Conservation (phyloP, 1,140 invertebrate species). For the Listronotus bonariensis region DNA sequence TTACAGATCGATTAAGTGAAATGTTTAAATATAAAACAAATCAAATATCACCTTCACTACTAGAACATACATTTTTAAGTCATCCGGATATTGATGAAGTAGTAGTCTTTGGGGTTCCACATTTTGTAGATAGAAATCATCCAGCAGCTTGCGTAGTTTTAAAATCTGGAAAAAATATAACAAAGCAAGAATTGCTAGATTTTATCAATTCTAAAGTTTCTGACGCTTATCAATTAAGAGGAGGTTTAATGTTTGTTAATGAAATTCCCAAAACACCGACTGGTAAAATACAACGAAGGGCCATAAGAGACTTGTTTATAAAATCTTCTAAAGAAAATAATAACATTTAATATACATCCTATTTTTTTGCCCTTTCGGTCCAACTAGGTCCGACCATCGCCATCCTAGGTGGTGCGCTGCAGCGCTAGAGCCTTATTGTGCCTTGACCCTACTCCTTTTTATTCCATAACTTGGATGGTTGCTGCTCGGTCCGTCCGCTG, state of each 20-base stretch:
- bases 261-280: slow-evolving; percentile 41
- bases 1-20: slow-evolving; percentile 79
- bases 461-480: too few species aligned
- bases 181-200: slow-evolving; percentile 30
- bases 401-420: too few species aligned
- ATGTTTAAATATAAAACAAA: slow-evolving; percentile 75
- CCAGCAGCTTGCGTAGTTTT: slow-evolving; percentile 69
- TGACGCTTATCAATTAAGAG: slow-evolving; percentile 39
- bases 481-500: too few species aligned
- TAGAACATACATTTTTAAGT: slow-evolving; percentile 69
- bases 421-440: too few species aligned
- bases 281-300: slow-evolving; percentile 36
- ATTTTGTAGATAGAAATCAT: slow-evolving; percentile 65
- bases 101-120: slow-evolving; percentile 70
- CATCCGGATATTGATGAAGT: slow-evolving; percentile 69
- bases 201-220: slow-evolving; percentile 39
- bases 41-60: slow-evolving; percentile 76
- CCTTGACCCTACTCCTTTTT: too few species aligned
- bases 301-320: slow-evolving; percentile 6
- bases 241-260: slow-evolving; percentile 42
- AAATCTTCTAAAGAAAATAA: too few species aligned
- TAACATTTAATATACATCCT: too few species aligned
- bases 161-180: slow-evolving; percentile 24
- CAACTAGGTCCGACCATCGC: too few species aligned
- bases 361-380: too few species aligned